Evolutionary conservation across 2,888 invertebrate genomes (phyloP).

Genomic region (Neuroscelio doddi): DNA sequence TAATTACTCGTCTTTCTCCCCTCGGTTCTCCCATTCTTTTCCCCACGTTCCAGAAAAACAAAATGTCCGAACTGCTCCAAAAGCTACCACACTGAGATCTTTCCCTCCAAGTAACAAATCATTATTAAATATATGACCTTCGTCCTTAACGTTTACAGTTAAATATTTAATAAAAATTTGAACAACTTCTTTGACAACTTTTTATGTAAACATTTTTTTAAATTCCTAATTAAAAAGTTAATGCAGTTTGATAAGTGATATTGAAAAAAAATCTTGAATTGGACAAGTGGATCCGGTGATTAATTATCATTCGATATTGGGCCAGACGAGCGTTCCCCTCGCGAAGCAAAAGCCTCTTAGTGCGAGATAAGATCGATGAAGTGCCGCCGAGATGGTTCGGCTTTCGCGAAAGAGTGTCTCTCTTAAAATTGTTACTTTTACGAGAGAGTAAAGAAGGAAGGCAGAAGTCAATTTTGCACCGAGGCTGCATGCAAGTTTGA

Average conservation of each 20-base stretch:
- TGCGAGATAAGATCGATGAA: not conserved
- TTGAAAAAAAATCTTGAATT: not conserved
- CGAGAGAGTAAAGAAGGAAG: not conserved
- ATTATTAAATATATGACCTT: too few species aligned
- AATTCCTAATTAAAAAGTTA: too few species aligned
- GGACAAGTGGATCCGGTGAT: not conserved
- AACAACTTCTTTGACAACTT: too few species aligned
- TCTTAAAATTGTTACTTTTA: too few species aligned
- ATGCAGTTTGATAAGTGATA: too few species aligned
- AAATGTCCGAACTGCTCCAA: not conserved
- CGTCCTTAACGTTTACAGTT: too few species aligned
- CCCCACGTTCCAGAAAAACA: not conserved
- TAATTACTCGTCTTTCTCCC: slow-evolving; percentile 31
- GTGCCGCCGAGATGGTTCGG: not conserved
- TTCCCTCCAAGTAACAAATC: too few species aligned
- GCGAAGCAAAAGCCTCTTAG: not conserved
- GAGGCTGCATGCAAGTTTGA: slow-evolving; percentile 46
- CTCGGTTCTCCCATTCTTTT: slow-evolving; percentile 1
- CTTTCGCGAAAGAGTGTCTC: not conserved
- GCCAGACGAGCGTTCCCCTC: slow-evolving; percentile 7
- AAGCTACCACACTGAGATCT: too few species aligned
- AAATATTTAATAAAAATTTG: too few species aligned
- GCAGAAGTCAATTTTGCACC: not conserved
- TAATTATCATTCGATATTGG: slow-evolving; percentile 1
- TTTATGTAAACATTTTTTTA: too few species aligned